Conservation (phyloP, 37 sponge, comb jelly and placozoan species). For the Haliclona indistincta region DNA sequence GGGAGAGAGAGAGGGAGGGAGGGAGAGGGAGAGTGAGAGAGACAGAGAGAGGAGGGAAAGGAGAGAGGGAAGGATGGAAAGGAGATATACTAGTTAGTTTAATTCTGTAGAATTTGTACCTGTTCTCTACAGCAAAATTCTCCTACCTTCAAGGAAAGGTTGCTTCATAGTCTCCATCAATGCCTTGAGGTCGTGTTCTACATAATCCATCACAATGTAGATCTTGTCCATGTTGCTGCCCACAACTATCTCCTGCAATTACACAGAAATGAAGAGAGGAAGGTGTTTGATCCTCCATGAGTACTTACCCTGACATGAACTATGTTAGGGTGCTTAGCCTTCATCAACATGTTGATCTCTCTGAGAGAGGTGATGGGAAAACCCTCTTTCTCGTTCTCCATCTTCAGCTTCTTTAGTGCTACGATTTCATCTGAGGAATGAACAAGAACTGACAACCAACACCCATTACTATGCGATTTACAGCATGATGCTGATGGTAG, state of each 20-base stretch:
- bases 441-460: too few relatives aligned
- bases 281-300: too few relatives aligned
- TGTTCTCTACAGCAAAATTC: too few relatives aligned
- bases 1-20: too few relatives aligned
- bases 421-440: slow-evolving; percentile 90
- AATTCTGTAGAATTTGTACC: too few relatives aligned
- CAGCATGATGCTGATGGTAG: too few relatives aligned
- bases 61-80: too few relatives aligned
- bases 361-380: slow-evolving; percentile 98
- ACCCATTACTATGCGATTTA: too few relatives aligned
- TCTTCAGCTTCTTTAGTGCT: slow-evolving; percentile 96
- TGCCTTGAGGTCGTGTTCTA: slow-evolving; percentile 96
- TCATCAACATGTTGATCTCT: slow-evolving; percentile 91
- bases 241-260: slow-evolving; percentile 86
- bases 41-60: too few relatives aligned
- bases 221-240: slow-evolving; percentile 98
- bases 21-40: too few relatives aligned
- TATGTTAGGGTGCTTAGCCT: slow-evolving; percentile 91
- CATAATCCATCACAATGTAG: slow-evolving; percentile 97
- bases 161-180: slow-evolving; percentile 97
- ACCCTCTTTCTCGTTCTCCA: slow-evolving; percentile 99
- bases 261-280: too few relatives aligned
- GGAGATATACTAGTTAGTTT: too few relatives aligned
- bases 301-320: slow-evolving; percentile 91
- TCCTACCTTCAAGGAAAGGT: slow-evolving; percentile 84